Base-by-base conservation (phyloP, 2,888 invertebrate genomes). In the Eupithecia centaureata region DNA sequence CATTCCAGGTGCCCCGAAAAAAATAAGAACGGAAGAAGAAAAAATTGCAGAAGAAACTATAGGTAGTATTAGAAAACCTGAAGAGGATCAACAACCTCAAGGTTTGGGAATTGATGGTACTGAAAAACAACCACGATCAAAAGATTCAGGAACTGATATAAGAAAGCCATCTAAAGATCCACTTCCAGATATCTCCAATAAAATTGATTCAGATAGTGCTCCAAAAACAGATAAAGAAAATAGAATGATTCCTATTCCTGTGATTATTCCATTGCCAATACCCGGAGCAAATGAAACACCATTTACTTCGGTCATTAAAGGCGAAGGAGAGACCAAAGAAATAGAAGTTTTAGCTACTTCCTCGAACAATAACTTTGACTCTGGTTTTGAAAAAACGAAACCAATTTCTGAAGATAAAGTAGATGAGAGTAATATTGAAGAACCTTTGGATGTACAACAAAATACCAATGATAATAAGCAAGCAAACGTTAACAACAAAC, bases 11-110 rank as follows among this genome's bases (percentile, higher is more conserved):
- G 28, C n/a, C n/a, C 28, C 12, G 5, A 57, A 32, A 57, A 18
- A 15, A 57, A 56, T 30, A 56, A 32, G 13, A 13, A 12, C 57
- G 13, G 57, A 33, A 57, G 56, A 57, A 57, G 13, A 18, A 56
- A 30, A 18, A 8, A 18, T 18, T 18, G 18, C 42, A 32, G 18
- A 32, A n/a, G 32, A 12, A 5, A 56, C 32, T 33, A 18, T 2
- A 57, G 32, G 10, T 12, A 57, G 12, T 5, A 22, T 22, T 1
- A 30, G 18, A 32, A 22, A 22, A 32, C 28, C 54, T 18, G 25
- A 7, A 15, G n/a, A n/a, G 28, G 54, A 56, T 28, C 2, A 56
- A 56, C 28, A 0, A 30, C 28, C 7, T 56, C 27, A 28, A 56
- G 28, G 7, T 47, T 47, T 47, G 18, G 47, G 47, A 56, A n/a